Percentiles rank a stretch among this genome's conserved stretches.
phyloP scores from a whole-genome alignment of 2,888 invertebrate species.

The Pterostichus madidus region DNA sequence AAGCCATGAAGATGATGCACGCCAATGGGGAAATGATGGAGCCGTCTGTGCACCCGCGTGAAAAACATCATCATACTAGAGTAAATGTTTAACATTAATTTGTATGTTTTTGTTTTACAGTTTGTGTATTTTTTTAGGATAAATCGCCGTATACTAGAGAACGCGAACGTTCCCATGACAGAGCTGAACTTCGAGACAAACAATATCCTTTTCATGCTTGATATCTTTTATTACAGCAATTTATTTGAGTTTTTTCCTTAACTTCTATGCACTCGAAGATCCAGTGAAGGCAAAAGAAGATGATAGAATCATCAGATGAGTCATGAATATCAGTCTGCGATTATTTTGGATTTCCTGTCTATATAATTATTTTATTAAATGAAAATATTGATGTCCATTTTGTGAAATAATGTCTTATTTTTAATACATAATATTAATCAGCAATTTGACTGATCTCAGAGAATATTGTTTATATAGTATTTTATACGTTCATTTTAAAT shows the following conservation, averaged over 20 bases:
- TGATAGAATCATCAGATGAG: conserved; percentile 71
- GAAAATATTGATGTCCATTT: conserved; percentile 59
- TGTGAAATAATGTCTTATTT: conserved; percentile 57
- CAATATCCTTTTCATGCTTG: conserved; percentile 86
- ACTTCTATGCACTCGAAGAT: conserved; percentile 75
- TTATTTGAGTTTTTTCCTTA: conserved; percentile 75
- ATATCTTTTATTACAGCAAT: conserved; percentile 29
- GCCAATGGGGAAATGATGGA: conserved; percentile 89
- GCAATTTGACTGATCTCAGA: conserved; percentile 65
- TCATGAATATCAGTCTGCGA: conserved; percentile 45
- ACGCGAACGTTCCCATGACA: conserved; percentile 87
- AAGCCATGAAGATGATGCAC: conserved; percentile 83
- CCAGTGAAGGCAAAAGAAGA: conserved; percentile 77
- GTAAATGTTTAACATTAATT: conserved; percentile 76
- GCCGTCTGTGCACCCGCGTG: conserved; percentile 80
- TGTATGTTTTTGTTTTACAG: conserved; percentile 18
- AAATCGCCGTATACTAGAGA: conserved; percentile 87
- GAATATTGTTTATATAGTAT: conserved; percentile 62
- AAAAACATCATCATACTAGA: conserved; percentile 87
- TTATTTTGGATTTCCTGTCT: conserved; percentile 43
- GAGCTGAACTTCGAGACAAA: conserved; percentile 87
- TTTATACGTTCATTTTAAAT: conserved; percentile 63
- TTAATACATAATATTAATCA: conserved; percentile 62
- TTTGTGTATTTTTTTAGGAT: conserved; percentile 81
- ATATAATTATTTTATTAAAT: conserved; percentile 48